These are phyloP conservation scores for Cheilosia soror DNA, from an alignment of 2,888 invertebrate genomes.

Conservation along the genomic window DNA sequence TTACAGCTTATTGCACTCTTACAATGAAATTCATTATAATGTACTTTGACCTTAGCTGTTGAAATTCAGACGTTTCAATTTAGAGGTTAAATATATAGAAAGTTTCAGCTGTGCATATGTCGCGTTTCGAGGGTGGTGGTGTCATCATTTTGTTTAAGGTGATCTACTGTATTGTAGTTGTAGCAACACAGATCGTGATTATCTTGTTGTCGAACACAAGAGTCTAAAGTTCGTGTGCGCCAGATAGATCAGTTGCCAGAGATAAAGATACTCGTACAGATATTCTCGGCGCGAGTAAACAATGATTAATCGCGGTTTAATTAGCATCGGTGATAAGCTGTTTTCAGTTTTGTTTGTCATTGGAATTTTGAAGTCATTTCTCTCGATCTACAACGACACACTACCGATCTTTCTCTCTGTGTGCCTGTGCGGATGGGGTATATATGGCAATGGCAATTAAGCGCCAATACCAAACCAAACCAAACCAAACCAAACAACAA, in stretches of 20 bases:
- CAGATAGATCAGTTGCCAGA: slow-evolving; percentile 51
- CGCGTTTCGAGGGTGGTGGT: slow-evolving; percentile 38
- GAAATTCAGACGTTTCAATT: slow-evolving; percentile 37
- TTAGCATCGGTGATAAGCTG: slow-evolving; percentile 70
- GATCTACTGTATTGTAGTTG: slow-evolving; percentile 23
- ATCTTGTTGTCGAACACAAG: slow-evolving; percentile 50
- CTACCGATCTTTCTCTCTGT: neutral
- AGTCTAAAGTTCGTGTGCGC: slow-evolving; percentile 66
- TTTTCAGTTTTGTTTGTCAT: slow-evolving; percentile 54
- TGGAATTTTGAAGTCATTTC: slow-evolving; percentile 61
- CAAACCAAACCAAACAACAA: slow-evolving; percentile 17
- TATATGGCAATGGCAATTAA: slow-evolving; percentile 56
- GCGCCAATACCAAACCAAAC: slow-evolving; percentile 46
- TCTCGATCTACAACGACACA: slow-evolving; percentile 23
- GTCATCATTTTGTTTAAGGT: slow-evolving; percentile 58
- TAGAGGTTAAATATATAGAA: slow-evolving; percentile 48
- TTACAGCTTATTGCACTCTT: slow-evolving; percentile 9
- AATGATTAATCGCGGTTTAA: slow-evolving; percentile 68
- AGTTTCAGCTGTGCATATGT: slow-evolving; percentile 24
- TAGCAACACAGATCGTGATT: slow-evolving; percentile 13
- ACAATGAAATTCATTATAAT: neutral
- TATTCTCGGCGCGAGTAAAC: slow-evolving; percentile 24
- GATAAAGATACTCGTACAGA: slow-evolving; percentile 18
- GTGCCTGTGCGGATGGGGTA: slow-evolving; percentile 6
- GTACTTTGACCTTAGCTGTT: slow-evolving; percentile 67